These are phyloP conservation scores for Poecilia picta DNA, from an alignment of 2,797 vertebrate species.

Conservation along the genomic window DNA sequence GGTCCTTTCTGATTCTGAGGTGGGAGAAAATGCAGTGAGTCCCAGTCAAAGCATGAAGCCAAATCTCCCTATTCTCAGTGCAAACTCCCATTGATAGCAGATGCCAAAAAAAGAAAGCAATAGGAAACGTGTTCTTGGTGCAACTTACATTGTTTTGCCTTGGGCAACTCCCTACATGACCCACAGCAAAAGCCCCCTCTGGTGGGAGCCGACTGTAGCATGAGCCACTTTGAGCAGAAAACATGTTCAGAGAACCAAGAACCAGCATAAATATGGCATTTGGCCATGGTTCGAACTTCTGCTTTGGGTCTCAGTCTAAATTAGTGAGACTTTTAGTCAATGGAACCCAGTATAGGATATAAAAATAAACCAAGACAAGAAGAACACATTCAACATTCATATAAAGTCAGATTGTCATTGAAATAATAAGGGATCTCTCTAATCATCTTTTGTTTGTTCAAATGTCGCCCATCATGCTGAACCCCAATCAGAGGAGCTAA, in stretches of 20 bases:
- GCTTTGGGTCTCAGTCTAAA: background rate
- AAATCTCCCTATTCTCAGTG: background rate
- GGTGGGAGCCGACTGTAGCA: background rate
- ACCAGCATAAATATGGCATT: background rate
- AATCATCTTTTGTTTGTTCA: background rate
- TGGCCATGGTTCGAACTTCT: background rate
- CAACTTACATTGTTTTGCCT: background rate
- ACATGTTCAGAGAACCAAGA: background rate
- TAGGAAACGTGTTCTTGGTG: background rate
- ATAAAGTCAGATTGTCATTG: background rate
- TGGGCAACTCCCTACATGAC: background rate
- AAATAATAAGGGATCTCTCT: background rate
- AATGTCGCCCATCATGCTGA: background rate
- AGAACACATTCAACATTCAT: background rate
- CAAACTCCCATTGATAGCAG: background rate
- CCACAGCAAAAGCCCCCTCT: background rate
- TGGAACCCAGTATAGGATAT: background rate
- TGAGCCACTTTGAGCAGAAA: background rate
- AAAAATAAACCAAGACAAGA: background rate
- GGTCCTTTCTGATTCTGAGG: background rate
- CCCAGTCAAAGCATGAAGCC: background rate
- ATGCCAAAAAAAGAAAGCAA: background rate
- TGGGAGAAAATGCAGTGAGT: background rate
- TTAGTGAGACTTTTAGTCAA: background rate
- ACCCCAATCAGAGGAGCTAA: background rate